Percentiles rank a stretch among this genome's conserved stretches.
Evolutionary conservation across 2,888 invertebrate genomes (phyloP).

Genomic region (Plusia festucae): DNA sequence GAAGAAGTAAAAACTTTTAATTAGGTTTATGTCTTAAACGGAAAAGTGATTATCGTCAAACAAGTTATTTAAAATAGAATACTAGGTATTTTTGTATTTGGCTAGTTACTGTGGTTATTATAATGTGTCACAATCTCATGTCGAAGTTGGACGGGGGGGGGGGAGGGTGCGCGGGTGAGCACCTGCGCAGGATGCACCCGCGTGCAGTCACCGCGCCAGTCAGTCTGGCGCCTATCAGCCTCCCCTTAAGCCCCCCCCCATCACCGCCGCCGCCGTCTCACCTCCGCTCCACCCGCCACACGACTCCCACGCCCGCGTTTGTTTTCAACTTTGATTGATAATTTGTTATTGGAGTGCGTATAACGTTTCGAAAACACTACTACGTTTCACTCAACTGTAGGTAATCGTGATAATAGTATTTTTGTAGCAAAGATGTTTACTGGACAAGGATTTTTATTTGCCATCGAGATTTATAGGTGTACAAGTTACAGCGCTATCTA

Average conservation of each 20-base stretch:
- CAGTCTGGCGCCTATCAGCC: slow-evolving; percentile 81
- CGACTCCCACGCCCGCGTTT: slow-evolving; percentile 79
- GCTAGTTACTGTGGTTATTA: slow-evolving; percentile 34
- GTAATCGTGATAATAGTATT: slow-evolving; percentile 40
- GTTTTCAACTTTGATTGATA: slow-evolving; percentile 89
- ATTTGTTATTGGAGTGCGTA: slow-evolving; percentile 87
- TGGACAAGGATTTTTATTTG: background rate
- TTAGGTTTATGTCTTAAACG: background rate
- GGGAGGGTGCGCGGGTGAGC: slow-evolving; percentile 61
- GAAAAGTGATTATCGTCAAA: background rate
- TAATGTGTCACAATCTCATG: slow-evolving; percentile 59
- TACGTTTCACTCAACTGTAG: slow-evolving; percentile 55
- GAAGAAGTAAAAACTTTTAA: too few species aligned
- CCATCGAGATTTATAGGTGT: background rate
- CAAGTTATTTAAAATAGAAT: background rate
- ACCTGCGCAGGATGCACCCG: slow-evolving; percentile 82
- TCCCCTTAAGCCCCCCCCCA: slow-evolving; percentile 53
- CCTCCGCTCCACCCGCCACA: slow-evolving; percentile 49
- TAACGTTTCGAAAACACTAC: slow-evolving; percentile 75
- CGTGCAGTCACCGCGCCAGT: slow-evolving; percentile 83
- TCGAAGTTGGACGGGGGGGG: slow-evolving; percentile 59
- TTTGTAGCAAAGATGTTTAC: slow-evolving; percentile 11
- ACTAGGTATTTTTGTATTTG: slow-evolving; percentile 14
- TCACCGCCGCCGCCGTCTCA: slow-evolving; percentile 42
- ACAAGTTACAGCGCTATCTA: background rate